A percentile compares a stretch with the other conserved stretches of the same genome.
Evolutionary conservation across 2,797 vertebrate species (phyloP).

Genomic region (Coracias cyanogaster): DNA sequence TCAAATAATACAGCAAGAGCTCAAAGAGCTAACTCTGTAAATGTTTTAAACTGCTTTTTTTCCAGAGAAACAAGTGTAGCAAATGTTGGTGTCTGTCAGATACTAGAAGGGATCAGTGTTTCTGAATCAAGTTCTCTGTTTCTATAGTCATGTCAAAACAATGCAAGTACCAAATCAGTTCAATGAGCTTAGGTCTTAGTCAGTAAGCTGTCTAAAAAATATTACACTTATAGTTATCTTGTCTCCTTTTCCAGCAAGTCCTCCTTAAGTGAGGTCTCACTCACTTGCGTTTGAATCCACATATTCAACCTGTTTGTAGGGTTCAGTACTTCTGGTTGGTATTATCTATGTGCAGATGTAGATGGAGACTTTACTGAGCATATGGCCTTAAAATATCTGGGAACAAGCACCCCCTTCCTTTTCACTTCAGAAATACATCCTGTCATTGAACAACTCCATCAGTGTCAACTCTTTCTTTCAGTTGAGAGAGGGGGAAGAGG

Average conservation of each 20-base stretch:
- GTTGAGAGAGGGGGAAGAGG: background rate
- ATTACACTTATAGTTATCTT: background rate
- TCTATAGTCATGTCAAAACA: background rate
- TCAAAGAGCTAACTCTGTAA: background rate
- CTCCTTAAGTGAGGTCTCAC: background rate
- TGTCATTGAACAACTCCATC: background rate
- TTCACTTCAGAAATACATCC: background rate
- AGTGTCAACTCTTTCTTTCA: background rate
- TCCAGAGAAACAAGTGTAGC: background rate
- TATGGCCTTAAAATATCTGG: background rate
- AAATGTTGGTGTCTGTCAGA: background rate
- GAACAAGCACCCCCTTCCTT: background rate
- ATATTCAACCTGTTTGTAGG: background rate
- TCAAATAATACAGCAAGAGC: background rate
- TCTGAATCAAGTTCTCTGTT: background rate
- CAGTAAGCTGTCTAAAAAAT: background rate
- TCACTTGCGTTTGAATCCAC: background rate
- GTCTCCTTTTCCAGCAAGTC: background rate
- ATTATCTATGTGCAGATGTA: background rate
- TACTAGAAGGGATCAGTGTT: background rate
- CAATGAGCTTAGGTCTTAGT: background rate
- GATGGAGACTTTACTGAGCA: background rate
- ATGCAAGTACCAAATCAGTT: background rate
- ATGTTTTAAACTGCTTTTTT: background rate
- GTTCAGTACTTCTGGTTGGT: background rate